Conservation (phyloP, 35 echinoderm and acorn worm genomes). For the Ophioderma brevispina region DNA sequence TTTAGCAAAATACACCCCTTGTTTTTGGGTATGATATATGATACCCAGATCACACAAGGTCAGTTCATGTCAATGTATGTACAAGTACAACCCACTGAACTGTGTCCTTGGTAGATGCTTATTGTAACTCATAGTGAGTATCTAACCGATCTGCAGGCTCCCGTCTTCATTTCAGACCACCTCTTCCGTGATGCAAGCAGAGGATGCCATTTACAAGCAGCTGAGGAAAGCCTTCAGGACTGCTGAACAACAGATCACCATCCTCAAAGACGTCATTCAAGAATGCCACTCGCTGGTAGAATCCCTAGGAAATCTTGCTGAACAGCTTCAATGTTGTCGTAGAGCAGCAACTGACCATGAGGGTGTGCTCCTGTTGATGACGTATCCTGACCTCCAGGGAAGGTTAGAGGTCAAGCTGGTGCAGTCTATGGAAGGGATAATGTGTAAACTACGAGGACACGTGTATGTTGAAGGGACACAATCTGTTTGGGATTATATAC, state of each 20-base stretch:
- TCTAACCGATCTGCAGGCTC: no score
- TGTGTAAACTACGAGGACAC: background rate
- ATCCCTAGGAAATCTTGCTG: conserved; percentile 24
- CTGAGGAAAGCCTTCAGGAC: conserved; percentile 45
- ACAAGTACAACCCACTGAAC: no score
- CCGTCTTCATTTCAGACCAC: background rate
- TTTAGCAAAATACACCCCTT: no score
- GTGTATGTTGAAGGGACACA: no score
- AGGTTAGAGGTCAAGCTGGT: conserved; percentile 45
- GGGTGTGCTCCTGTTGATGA: conserved; percentile 1
- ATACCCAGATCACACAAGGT: no score
- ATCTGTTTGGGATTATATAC: no score
- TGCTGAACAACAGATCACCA: background rate
- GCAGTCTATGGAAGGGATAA: conserved; percentile 33
- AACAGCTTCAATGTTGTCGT: conserved; percentile 44
- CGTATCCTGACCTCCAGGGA: conserved; percentile 16
- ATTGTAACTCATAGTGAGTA: no score
- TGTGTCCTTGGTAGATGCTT: no score
- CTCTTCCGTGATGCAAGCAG: background rate
- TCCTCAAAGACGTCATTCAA: background rate
- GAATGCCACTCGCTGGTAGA: background rate
- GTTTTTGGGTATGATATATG: no score
- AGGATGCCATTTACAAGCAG: conserved; percentile 35
- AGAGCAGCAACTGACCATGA: conserved; percentile 4
- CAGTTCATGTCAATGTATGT: no score